A percentile compares a stretch with the other conserved stretches of the same genome.
Evolutionary conservation across 2,113 vertebrate species (phyloP).

Genomic region (Heterotilapia buettikoferi): DNA sequence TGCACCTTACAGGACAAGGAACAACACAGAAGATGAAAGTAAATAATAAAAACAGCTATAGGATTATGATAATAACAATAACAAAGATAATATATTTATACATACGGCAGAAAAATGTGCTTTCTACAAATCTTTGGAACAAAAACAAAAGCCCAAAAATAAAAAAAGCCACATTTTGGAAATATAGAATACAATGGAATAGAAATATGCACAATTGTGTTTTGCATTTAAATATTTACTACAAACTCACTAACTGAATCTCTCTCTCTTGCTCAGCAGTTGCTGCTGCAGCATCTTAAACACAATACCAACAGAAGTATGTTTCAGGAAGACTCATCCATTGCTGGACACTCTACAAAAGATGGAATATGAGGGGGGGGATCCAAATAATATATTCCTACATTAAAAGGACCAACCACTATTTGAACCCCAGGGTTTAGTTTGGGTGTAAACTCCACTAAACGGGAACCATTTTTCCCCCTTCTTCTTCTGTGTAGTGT

Average conservation of each 20-base stretch:
- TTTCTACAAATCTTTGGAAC: constrained; percentile 75
- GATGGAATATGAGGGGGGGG: constrained; percentile 24
- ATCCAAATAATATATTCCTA: constrained; percentile 48
- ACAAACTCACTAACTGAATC: constrained; percentile 37
- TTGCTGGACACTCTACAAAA: constrained; percentile 59
- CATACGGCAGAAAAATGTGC: constrained; percentile 67
- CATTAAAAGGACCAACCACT: constrained; percentile 6
- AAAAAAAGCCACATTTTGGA: constrained; percentile 65
- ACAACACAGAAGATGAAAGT: constrained; percentile 28
- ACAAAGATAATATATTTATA: constrained; percentile 67
- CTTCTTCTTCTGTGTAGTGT: constrained; percentile 29
- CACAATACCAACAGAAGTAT: constrained; percentile 40
- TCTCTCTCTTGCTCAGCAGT: constrained; percentile 51
- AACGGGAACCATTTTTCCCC: background rate
- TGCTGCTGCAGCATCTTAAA: constrained; percentile 44
- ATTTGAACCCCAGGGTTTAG: constrained; percentile 7
- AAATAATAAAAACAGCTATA: constrained; percentile 56
- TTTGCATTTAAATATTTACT: constrained; percentile 69
- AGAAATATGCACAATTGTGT: constrained; percentile 71
- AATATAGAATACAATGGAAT: constrained; percentile 65
- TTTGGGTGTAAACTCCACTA: background rate
- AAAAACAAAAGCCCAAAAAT: constrained; percentile 62
- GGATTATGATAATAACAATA: constrained; percentile 53
- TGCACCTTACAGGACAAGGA: constrained; percentile 29
- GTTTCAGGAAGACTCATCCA: constrained; percentile 68